Base-by-base conservation (phyloP, 2,888 invertebrate genomes). In the Epicampocera succincta region DNA sequence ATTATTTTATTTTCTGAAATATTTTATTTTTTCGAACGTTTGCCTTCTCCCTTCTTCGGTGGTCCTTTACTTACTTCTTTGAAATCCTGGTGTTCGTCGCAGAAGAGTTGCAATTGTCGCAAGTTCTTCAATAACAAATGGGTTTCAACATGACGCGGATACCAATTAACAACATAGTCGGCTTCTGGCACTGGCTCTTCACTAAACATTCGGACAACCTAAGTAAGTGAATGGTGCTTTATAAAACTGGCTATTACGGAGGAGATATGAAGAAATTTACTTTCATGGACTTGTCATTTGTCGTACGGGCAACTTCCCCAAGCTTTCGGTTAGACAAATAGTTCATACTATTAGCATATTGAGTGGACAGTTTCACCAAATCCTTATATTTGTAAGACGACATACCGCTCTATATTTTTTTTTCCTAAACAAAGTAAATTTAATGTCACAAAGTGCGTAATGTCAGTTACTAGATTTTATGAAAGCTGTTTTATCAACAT, bases 31-130 rank as follows among this genome's bases (percentile, higher is more conserved):
- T 91, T 91, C 5, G 87, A 85, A 21, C 90, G 87, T 84, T 90
- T 91, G 74, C 92, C 92, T 85, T 91, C 90, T 25, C 92, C 92
- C 66, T 92, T 91, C 76, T 92, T 92, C 60, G 93, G 92, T 78
- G 93, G 92, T 1, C 93, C 93, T 90, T 97, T 97, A 11, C 97
- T 96, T 91, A 97, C 97, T 63, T 97, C 97, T 85, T 94, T 94
- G 88, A 97, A 97, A 91, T 97, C 97, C 88, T 95, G 93, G 90
- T 98, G 97, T 89, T 98, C 97, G 87, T 97, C 97, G 77, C 97
- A 93, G 90, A 92, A 97, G 4, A 97, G 91, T 0, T 97, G 97
- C 86, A 96, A 96, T 77, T 93, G 92, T 15, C 97, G 91, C 44
- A 97, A 91, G 84, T 93, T 92, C 83, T 92, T 91, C 94, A 97